Percentiles rank a stretch among this genome's conserved stretches.
Conservation (phyloP, 2,797 vertebrate species). For the Neostethus bicornis region DNA sequence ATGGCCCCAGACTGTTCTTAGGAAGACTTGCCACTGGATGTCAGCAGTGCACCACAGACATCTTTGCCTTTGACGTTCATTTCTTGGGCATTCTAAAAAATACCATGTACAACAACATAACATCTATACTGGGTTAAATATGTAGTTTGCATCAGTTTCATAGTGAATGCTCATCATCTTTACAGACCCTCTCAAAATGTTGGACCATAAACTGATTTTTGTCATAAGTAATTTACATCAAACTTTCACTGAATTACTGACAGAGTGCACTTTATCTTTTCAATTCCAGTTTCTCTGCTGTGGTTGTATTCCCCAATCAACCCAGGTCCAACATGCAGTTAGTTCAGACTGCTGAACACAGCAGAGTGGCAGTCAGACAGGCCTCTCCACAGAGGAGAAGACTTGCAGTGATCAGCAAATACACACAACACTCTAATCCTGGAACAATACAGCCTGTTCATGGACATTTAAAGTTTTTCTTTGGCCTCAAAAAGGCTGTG, state of each 20-base stretch:
- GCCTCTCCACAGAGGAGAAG: constrained; percentile 63
- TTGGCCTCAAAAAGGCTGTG: constrained; percentile 43
- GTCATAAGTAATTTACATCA: background rate
- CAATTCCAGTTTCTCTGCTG: constrained; percentile 28
- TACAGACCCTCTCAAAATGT: background rate
- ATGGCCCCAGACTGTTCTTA: background rate
- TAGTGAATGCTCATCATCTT: background rate
- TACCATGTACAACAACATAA: too few species aligned
- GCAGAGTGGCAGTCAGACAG: constrained; percentile 70
- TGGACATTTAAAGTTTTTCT: constrained; percentile 45
- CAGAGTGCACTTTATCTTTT: constrained; percentile 11
- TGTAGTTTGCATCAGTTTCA: background rate
- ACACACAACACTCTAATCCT: constrained; percentile 76
- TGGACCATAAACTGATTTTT: background rate
- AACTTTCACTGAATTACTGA: background rate
- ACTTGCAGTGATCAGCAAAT: constrained; percentile 81
- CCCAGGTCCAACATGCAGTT: constrained; percentile 62
- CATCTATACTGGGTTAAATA: background rate
- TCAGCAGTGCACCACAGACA: constrained; percentile 60
- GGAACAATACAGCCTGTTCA: constrained; percentile 52
- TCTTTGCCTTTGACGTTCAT: too few species aligned
- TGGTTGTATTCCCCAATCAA: constrained; percentile 51
- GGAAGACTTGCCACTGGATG: constrained; percentile 65
- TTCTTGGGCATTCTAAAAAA: too few species aligned
- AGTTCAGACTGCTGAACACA: constrained; percentile 82